Base-by-base conservation (phyloP, 1,140 invertebrate genomes). In the Orius laevigatus region DNA sequence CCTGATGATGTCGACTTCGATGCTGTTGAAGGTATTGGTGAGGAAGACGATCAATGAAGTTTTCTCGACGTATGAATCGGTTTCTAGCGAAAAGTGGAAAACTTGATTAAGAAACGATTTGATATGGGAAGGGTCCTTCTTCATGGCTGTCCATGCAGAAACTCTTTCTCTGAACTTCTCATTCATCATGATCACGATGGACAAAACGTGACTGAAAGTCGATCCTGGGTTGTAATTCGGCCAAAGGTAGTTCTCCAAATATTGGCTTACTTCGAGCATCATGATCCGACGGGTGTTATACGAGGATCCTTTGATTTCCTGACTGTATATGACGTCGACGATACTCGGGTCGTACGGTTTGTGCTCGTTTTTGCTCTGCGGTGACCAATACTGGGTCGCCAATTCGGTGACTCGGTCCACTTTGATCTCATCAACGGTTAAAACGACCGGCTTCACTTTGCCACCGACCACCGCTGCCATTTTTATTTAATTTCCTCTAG, bases 111-210 rank as follows among this genome's bases (percentile, higher is more conserved):
- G 94, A 63, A 98, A 96, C 2, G 70, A 73, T 0, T 78, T 66
- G 66, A 98, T 98, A 49, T 94, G 73, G 1, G 80, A 73, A 0
- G 84, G 77, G 32, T 77, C 67, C 55, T 81, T 79, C 51, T 84
- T 75, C 58, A 98, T 93, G 11, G 78, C 73, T 73, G 77, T 49
- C 94, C 94, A 98, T n/a, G 92, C 88, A 52, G 85, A 83, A 10
- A 98, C 89, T 55, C 93, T 69, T 68, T 99, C 95, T 11, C 93
- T 69, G 60, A 97, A 95, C 62, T 98, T 98, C 60, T 98, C 94
- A 73, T 98, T 99, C 9, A 98, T 77, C 84, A 98, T 94, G 0
- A 88, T 79, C 31, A 95, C 82, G 53, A 98, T 93, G 0, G 92
- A 95, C 76, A 98, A 79, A 52, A 94, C 76, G 64, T 96, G 89